phyloP scores from a whole-genome alignment of 2,797 vertebrate species.

The Kryptopterus vitreolus region DNA sequence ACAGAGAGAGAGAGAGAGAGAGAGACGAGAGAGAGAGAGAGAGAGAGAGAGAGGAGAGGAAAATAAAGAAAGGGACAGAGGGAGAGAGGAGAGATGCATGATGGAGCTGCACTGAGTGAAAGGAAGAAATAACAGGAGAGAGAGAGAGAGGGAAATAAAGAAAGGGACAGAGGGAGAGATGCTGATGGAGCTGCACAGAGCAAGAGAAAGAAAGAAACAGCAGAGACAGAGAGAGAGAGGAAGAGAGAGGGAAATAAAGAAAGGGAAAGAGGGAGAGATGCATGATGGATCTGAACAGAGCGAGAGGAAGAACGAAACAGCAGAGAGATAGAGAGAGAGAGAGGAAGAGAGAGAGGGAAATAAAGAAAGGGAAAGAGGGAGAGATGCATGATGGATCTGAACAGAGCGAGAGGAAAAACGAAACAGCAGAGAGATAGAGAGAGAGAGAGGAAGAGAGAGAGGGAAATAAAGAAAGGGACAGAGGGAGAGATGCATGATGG shows the following conservation, averaged over 20 bases:
- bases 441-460: conserved; percentile 33
- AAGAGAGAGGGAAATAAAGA: conserved; percentile 41
- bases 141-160: conserved; percentile 26
- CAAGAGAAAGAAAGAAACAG: conserved; percentile 31
- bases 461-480: too few relatives aligned
- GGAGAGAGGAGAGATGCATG: too few relatives aligned
- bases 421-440: neutral
- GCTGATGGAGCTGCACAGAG: too few relatives aligned
- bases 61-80: too few relatives aligned
- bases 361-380: too few relatives aligned
- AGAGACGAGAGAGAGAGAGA: neutral
- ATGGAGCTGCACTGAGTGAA: too few relatives aligned
- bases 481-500: neutral
- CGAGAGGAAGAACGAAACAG: conserved; percentile 18
- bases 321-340: neutral
- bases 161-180: neutral
- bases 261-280: neutral
- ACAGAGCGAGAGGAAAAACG: conserved; percentile 34
- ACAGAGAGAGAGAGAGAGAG: too few relatives aligned
- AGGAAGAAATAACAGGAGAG: too few relatives aligned
- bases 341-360: conserved; percentile 37
- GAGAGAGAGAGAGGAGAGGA: conserved; percentile 15
- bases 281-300: too few relatives aligned
- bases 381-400: too few relatives aligned
- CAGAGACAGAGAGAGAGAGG: neutral